Conservation (phyloP, 2,113 vertebrate genomes). For the Nyctereutes procyonoides region DNA sequence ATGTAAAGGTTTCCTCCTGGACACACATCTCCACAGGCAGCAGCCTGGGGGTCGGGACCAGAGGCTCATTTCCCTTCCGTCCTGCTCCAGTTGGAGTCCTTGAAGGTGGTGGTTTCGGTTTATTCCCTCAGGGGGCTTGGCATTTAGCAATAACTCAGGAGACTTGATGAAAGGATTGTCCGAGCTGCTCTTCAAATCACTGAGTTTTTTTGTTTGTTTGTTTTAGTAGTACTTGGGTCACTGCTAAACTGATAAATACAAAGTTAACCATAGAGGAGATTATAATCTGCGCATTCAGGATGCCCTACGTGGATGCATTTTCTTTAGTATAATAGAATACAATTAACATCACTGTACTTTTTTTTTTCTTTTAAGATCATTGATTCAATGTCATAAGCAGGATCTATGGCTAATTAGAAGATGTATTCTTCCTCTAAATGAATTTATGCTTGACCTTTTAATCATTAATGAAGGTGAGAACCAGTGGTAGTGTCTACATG, state of each 20-base stretch:
- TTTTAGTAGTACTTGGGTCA: background rate
- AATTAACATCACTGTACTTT: background rate
- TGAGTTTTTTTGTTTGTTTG: background rate
- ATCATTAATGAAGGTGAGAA: background rate
- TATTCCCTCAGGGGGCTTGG: background rate
- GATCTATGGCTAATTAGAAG: slow-evolving; percentile 35
- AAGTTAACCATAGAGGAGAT: background rate
- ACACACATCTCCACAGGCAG: background rate
- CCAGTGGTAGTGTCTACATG: background rate
- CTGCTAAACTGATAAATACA: background rate
- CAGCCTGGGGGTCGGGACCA: background rate
- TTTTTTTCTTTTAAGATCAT: background rate
- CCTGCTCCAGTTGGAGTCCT: background rate
- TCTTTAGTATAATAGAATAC: background rate
- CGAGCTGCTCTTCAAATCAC: background rate
- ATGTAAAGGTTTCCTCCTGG: background rate
- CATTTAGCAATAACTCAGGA: background rate
- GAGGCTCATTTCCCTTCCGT: background rate
- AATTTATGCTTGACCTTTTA: slow-evolving; percentile 50
- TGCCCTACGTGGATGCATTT: background rate
- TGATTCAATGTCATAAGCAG: background rate
- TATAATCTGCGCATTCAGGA: background rate
- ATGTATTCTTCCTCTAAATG: background rate
- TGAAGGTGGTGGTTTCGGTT: background rate
- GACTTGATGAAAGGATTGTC: background rate